A percentile compares a stretch with the other conserved stretches of the same genome.
These are phyloP conservation scores for Macquaria australasica DNA, from an alignment of 2,113 vertebrate species.

Conservation along the genomic window DNA sequence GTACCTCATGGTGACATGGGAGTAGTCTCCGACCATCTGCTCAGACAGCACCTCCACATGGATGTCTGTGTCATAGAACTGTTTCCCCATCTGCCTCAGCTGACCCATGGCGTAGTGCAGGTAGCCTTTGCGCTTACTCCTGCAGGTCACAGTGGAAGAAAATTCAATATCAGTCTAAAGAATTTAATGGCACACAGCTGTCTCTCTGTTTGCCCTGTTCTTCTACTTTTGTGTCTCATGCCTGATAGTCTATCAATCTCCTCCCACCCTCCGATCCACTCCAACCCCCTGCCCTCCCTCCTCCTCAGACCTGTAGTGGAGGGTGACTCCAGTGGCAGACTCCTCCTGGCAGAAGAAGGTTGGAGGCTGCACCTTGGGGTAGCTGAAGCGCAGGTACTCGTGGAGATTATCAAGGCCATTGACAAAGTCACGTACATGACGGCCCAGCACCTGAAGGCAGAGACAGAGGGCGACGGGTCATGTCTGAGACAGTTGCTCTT, in stretches of 20 bases:
- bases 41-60: constrained; percentile 86
- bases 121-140: constrained; percentile 85
- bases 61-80: constrained; percentile 86
- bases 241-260: neutral
- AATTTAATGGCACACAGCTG: neutral
- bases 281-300: too few relatives aligned
- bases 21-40: constrained; percentile 85
- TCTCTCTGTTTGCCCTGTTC: neutral
- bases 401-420: constrained; percentile 86
- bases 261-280: too few relatives aligned
- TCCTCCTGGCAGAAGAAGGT: constrained; percentile 88
- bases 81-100: constrained; percentile 86
- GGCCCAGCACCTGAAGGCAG: constrained; percentile 77
- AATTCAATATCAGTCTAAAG: neutral
- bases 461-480: neutral
- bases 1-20: constrained; percentile 86
- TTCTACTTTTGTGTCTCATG: neutral
- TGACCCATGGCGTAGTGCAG: constrained; percentile 87
- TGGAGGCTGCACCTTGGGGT: constrained; percentile 85
- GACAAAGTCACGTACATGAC: constrained; percentile 85
- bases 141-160: constrained; percentile 45
- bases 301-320: constrained; percentile 82
- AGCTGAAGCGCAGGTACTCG: constrained; percentile 86
- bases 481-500: neutral
- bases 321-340: constrained; percentile 84